Conservation (phyloP, 2,888 invertebrate genomes). For the Venustoraphidia nigricollis region DNA sequence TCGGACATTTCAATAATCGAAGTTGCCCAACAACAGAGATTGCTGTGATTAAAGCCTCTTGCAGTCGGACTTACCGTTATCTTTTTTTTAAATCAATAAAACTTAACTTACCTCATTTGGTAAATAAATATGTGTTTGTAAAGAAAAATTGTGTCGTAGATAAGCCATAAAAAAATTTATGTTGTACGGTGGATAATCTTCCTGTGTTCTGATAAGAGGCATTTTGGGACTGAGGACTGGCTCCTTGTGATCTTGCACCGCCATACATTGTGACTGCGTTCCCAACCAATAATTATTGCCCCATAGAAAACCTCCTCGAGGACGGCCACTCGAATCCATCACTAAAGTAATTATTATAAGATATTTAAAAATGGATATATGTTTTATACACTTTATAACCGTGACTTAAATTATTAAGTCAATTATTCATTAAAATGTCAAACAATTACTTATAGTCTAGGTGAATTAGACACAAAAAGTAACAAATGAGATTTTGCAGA, state of each 20-base stretch:
- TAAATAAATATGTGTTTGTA: conserved; percentile 25
- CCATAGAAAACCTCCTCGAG: conserved; percentile 35
- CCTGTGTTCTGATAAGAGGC: conserved; percentile 16
- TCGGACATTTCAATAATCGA: too few species aligned
- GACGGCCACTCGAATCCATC: conserved; percentile 39
- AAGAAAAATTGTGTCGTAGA: conserved; percentile 27
- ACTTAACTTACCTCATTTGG: conserved; percentile 25
- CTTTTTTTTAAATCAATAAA: too few species aligned
- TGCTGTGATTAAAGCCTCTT: too few species aligned
- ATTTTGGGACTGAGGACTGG: conserved; percentile 18
- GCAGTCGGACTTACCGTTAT: too few species aligned
- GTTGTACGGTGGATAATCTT: conserved; percentile 27
- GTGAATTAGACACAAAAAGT: not conserved
- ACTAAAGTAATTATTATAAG: conserved; percentile 19
- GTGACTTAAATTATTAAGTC: not conserved
- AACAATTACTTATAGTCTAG: not conserved
- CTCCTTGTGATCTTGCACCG: conserved; percentile 20
- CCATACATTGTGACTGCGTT: conserved; percentile 32
- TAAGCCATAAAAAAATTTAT: conserved; percentile 25
- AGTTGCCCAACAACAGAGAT: too few species aligned
- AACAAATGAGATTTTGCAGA: too few species aligned
- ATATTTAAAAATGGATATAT: not conserved
- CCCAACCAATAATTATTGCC: conserved; percentile 47
- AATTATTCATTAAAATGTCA: not conserved
- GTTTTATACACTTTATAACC: not conserved